These are phyloP conservation scores for Lepeophtheirus nordmannii DNA, from an alignment of 2,888 invertebrate genomes.

Conservation along the genomic window DNA sequence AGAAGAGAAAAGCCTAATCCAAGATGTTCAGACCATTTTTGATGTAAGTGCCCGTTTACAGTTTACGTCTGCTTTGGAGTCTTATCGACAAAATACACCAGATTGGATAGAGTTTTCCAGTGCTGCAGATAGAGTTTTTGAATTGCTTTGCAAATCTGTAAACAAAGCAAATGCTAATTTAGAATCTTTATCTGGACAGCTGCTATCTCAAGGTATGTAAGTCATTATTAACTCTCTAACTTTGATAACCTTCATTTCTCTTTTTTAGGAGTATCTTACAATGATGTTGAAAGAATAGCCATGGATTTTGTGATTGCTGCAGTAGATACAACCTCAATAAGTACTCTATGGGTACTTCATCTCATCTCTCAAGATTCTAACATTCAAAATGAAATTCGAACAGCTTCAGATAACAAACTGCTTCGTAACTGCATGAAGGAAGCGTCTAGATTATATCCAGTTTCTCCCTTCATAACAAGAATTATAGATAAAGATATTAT, in stretches of 20 bases:
- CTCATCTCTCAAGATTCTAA: neutral
- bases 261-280: neutral
- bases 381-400: neutral
- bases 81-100: neutral
- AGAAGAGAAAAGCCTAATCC: neutral
- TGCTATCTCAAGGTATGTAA: too few relatives aligned
- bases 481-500: neutral
- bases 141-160: neutral
- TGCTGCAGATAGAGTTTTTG: neutral
- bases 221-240: too few relatives aligned
- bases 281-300: neutral
- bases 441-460: neutral
- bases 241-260: too few relatives aligned
- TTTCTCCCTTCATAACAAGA: slow-evolving; percentile 5
- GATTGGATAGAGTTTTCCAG: neutral
- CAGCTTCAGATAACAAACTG: neutral
- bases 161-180: neutral
- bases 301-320: slow-evolving; percentile 5
- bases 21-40: neutral
- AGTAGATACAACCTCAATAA: slow-evolving; percentile 1
- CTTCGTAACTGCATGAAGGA: neutral
- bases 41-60: neutral
- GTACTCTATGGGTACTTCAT: neutral
- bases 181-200: too few relatives aligned
- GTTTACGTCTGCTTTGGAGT: neutral